Conservation (phyloP, 1,140 invertebrate genomes). For the Ectropis grisescens region DNA sequence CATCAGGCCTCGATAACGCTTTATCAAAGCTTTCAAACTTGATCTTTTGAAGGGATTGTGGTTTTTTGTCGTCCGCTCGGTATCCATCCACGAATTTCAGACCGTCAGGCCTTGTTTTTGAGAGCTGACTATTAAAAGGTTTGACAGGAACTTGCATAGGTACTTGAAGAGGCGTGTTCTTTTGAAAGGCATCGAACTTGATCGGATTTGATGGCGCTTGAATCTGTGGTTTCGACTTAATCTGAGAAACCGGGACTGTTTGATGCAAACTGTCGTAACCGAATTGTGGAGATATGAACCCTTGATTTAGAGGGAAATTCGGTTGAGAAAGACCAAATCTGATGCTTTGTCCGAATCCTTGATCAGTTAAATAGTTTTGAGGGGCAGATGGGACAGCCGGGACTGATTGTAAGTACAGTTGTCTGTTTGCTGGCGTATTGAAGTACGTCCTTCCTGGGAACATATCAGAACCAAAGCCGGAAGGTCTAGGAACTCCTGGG, state of each 20-base stretch:
- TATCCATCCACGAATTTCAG: constrained; percentile 60
- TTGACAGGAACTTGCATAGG: constrained; percentile 26
- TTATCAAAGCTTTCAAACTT: constrained; percentile 41
- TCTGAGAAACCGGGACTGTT: constrained; percentile 27
- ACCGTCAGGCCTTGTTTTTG: constrained; percentile 25
- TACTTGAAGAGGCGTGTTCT: constrained; percentile 11
- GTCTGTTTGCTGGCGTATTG: constrained; percentile 39
- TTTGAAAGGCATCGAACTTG: constrained; percentile 32
- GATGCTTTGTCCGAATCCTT: constrained; percentile 51
- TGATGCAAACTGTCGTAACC: constrained; percentile 36
- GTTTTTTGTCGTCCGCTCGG: constrained; percentile 48
- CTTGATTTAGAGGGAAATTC: constrained; percentile 54
- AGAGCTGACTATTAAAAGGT: constrained; percentile 22
- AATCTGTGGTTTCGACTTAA: constrained; percentile 29
- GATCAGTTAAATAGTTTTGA: constrained; percentile 48
- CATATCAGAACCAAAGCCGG: constrained; percentile 43
- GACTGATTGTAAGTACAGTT: constrained; percentile 53
- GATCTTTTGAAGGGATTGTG: constrained; percentile 44
- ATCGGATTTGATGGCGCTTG: constrained; percentile 22
- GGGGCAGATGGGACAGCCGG: constrained; percentile 44
- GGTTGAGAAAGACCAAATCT: constrained; percentile 41
- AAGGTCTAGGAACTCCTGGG: constrained; percentile 47
- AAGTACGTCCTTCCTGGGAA: constrained; percentile 40
- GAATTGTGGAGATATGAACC: constrained; percentile 42
- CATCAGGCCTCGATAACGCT: constrained; percentile 19